phyloP scores from a whole-genome alignment of 2,888 invertebrate species.

The Rhagophthalmus giganteus region DNA sequence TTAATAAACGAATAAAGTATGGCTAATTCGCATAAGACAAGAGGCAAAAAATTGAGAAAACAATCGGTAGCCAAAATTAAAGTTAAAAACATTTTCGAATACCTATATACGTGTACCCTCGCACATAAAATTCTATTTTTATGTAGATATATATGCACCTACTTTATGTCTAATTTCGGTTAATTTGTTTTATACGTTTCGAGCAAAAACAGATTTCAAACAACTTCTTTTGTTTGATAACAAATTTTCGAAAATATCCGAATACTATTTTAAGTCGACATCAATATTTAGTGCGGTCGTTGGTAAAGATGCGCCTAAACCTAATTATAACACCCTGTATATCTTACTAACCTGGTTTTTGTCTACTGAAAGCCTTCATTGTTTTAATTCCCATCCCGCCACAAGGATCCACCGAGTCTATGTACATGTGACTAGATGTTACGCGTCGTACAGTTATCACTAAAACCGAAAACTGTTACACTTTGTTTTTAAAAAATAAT shows the following conservation, averaged over 20 bases:
- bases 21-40: too few relatives aligned
- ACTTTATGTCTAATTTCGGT: too few relatives aligned
- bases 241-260: background rate
- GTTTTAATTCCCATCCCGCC: slow-evolving; percentile 85
- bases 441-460: slow-evolving; percentile 8
- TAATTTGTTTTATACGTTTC: too few relatives aligned
- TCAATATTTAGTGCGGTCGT: background rate
- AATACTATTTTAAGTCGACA: background rate
- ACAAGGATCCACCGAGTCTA: slow-evolving; percentile 60
- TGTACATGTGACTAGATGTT: slow-evolving; percentile 60
- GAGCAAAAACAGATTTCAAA: too few relatives aligned
- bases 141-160: too few relatives aligned
- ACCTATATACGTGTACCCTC: too few relatives aligned
- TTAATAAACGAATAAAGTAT: too few relatives aligned
- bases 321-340: background rate
- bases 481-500: slow-evolving; percentile 9
- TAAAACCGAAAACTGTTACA: slow-evolving; percentile 6
- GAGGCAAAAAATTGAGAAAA: too few relatives aligned
- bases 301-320: background rate
- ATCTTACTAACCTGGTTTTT: slow-evolving; percentile 67
- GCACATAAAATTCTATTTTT: too few relatives aligned
- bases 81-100: too few relatives aligned
- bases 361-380: slow-evolving; percentile 85
- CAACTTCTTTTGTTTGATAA: background rate
- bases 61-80: too few relatives aligned